phyloP scores from a whole-genome alignment of 2,797 vertebrate species.

The Chrysocyon brachyurus region DNA sequence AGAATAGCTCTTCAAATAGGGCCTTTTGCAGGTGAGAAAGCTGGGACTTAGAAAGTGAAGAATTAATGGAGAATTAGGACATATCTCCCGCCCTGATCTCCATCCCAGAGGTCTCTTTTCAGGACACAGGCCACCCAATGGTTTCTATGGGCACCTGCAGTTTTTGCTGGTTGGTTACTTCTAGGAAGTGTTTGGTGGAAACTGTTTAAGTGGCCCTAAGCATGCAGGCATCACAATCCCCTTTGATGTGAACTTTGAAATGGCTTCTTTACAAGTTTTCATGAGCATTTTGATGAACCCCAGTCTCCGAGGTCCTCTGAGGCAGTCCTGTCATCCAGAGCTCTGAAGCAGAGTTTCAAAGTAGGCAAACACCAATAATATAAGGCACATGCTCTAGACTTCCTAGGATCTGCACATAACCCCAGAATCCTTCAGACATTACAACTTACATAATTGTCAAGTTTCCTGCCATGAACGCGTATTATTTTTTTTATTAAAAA shows the following conservation, averaged over 20 bases:
- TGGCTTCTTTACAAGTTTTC: too few species aligned
- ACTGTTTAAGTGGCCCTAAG: not conserved
- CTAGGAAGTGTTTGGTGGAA: not conserved
- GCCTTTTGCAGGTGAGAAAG: not conserved
- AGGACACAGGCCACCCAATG: not conserved
- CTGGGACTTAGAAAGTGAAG: not conserved
- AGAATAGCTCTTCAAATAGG: not conserved
- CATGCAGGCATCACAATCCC: not conserved
- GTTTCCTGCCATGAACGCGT: not conserved
- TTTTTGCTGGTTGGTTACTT: constrained; percentile 40
- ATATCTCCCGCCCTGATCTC: not conserved
- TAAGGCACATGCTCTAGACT: constrained; percentile 35
- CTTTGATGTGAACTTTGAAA: too few species aligned
- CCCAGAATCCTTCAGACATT: not conserved
- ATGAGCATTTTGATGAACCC: too few species aligned
- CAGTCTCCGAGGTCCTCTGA: too few species aligned
- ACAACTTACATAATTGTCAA: not conserved
- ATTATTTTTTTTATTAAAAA: constrained; percentile 55
- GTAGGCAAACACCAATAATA: not conserved
- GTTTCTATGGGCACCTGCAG: not conserved
- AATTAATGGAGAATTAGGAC: not conserved
- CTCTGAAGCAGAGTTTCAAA: constrained; percentile 21
- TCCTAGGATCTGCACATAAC: not conserved
- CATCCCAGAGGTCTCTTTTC: not conserved
- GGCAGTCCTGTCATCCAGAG: not conserved